phyloP scores from a whole-genome alignment of 1,140 invertebrate species.

The Stenopsyche tienmushanensis region DNA sequence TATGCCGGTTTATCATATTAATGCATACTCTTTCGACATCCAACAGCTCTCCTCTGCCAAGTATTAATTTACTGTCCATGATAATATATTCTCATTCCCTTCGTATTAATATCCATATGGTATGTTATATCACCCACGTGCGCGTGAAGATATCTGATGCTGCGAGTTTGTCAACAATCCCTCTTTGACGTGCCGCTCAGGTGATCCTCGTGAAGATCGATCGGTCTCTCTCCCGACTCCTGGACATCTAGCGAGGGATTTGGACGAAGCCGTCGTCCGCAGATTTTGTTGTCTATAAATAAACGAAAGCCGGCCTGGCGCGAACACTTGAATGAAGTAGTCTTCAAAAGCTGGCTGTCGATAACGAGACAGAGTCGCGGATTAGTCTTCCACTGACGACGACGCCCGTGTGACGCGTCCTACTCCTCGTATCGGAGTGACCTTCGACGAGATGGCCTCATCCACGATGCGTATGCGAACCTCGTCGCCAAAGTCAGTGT shows the following conservation, averaged over 20 bases:
- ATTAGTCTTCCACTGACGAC: slow-evolving; percentile 25
- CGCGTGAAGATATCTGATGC: too few species aligned
- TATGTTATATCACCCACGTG: too few species aligned
- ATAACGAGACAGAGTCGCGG: slow-evolving; percentile 26
- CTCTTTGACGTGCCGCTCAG: too few species aligned
- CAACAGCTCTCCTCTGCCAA: too few species aligned
- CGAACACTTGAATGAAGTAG: slow-evolving; percentile 26
- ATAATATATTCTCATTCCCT: too few species aligned
- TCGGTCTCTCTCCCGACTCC: background rate
- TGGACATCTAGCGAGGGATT: too few species aligned
- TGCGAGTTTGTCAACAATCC: too few species aligned
- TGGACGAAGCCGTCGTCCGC: too few species aligned
- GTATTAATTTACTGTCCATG: too few species aligned
- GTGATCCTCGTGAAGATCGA: slow-evolving; percentile 2
- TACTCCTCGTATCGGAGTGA: slow-evolving; percentile 21
- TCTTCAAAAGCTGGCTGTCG: slow-evolving; percentile 22
- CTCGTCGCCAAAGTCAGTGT: slow-evolving; percentile 55
- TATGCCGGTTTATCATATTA: too few species aligned
- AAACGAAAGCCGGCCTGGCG: slow-evolving; percentile 18
- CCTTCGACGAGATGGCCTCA: slow-evolving; percentile 51
- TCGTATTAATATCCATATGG: too few species aligned
- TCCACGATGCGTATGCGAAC: slow-evolving; percentile 54
- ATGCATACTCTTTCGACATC: too few species aligned
- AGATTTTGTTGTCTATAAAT: slow-evolving; percentile 34
- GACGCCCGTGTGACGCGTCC: slow-evolving; percentile 25